Evolutionary conservation across 2,888 invertebrate species (phyloP).

Genomic region (Choreutis nemorana): DNA sequence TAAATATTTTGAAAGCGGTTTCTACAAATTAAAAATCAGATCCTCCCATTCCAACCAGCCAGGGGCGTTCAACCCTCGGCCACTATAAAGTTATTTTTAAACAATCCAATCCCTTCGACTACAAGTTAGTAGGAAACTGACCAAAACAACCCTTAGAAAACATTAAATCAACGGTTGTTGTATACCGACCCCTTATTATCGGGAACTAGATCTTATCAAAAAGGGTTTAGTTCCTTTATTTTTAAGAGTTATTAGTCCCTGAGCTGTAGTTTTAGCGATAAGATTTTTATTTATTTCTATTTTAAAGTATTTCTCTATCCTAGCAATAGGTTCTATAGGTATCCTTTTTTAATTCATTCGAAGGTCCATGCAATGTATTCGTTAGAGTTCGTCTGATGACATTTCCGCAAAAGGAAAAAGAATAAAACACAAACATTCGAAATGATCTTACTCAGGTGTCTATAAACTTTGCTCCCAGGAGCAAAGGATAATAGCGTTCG

Average conservation of each 20-base stretch:
- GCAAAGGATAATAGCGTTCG: constrained; percentile 28
- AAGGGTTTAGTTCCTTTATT: constrained; percentile 47
- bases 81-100: constrained; percentile 48
- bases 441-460: constrained; percentile 58
- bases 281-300: constrained; percentile 12
- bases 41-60: constrained; percentile 18
- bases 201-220: constrained; percentile 34
- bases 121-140: constrained; percentile 27
- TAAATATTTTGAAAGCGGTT: too few relatives aligned
- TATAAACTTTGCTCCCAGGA: constrained; percentile 40
- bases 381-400: background rate
- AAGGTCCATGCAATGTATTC: background rate
- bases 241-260: constrained; percentile 55
- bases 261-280: constrained; percentile 35
- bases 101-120: constrained; percentile 31
- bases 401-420: constrained; percentile 14
- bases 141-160: constrained; percentile 31
- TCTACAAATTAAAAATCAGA: too few relatives aligned
- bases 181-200: constrained; percentile 42
- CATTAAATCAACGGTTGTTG: constrained; percentile 42
- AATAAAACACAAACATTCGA: constrained; percentile 24
- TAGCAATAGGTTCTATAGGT: background rate
- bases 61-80: constrained; percentile 34
- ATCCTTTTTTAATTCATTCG: background rate
- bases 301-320: background rate